These are phyloP conservation scores for Ecliptopera silaceata DNA, from an alignment of 2,888 invertebrate genomes.

Conservation along the genomic window DNA sequence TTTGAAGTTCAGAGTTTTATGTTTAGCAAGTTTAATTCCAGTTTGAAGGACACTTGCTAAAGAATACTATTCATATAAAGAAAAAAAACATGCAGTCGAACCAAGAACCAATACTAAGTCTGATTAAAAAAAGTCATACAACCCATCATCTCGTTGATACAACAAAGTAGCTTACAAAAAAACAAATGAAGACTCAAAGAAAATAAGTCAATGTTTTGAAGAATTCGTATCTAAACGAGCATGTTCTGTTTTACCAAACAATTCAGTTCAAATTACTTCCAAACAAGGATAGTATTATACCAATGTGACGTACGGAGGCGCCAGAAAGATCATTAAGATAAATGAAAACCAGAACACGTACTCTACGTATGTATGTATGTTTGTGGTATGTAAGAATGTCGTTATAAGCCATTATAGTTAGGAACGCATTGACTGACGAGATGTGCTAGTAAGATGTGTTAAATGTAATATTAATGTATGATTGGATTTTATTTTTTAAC, in stretches of 20 bases:
- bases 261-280: neutral
- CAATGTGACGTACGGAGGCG: conserved; percentile 42
- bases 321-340: conserved; percentile 54
- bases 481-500: too few relatives aligned
- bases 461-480: neutral
- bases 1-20: too few relatives aligned
- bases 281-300: conserved; percentile 45
- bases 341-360: conserved; percentile 61
- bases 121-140: too few relatives aligned
- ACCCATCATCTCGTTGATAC: too few relatives aligned
- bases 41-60: too few relatives aligned
- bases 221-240: neutral
- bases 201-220: neutral
- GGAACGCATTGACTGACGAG: conserved; percentile 11
- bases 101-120: too few relatives aligned
- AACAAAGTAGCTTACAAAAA: neutral
- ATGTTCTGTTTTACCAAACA: conserved; percentile 1
- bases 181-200: neutral
- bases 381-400: conserved; percentile 12
- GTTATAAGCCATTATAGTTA: conserved; percentile 19
- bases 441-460: conserved; percentile 4
- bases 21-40: too few relatives aligned
- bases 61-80: too few relatives aligned
- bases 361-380: conserved; percentile 2
- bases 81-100: too few relatives aligned